Conservation (phyloP, 2,113 vertebrate species). For the Polyodon spathula region DNA sequence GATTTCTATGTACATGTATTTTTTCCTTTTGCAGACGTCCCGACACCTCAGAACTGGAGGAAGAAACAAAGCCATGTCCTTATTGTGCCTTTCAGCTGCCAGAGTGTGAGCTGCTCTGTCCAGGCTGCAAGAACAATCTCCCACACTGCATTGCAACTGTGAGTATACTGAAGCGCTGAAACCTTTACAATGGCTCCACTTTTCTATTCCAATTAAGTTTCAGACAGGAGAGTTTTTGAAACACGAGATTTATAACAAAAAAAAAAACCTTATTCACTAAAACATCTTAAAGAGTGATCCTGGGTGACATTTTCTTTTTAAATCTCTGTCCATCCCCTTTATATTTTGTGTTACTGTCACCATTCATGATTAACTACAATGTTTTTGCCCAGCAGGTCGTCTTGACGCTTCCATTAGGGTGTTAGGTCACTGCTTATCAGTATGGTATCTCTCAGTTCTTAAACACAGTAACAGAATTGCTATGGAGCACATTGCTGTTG, state of each 20-base stretch:
- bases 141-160: constrained; percentile 93
- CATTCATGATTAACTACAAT: too few species aligned
- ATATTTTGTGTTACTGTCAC: too few species aligned
- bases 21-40: constrained; percentile 58
- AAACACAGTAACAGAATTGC: neutral
- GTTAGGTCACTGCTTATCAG: too few species aligned
- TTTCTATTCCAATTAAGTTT: neutral
- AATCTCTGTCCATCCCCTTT: too few species aligned
- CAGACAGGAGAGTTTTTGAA: neutral
- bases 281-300: too few species aligned
- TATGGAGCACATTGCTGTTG: neutral
- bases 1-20: neutral
- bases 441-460: neutral
- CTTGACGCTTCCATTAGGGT: too few species aligned
- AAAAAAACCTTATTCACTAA: too few species aligned
- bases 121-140: constrained; percentile 86
- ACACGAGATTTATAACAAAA: too few species aligned
- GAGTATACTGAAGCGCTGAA: constrained; percentile 23
- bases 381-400: too few species aligned
- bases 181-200: neutral
- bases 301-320: too few species aligned
- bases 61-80: constrained; percentile 75
- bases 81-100: constrained; percentile 79
- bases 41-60: constrained; percentile 73
- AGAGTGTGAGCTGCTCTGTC: constrained; percentile 80